Conservation (phyloP, 2,113 vertebrate genomes). For the Semicossyphus pulcher region DNA sequence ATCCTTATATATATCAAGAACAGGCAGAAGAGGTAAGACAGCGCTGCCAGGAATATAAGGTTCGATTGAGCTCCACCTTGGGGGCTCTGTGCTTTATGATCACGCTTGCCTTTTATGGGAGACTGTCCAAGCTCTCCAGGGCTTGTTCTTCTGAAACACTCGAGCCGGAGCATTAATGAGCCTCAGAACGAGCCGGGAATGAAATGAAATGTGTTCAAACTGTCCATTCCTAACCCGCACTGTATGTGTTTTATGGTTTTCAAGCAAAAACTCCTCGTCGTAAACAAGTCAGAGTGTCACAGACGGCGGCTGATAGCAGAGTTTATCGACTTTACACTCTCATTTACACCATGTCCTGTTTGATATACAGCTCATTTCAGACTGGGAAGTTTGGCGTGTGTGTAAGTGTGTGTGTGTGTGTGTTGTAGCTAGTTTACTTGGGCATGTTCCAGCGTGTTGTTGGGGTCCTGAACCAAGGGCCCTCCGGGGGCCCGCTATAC, state of each 20-base stretch:
- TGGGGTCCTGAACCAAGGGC: constrained; percentile 72
- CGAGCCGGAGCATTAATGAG: constrained; percentile 40
- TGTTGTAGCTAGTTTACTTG: constrained; percentile 54
- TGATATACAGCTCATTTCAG: constrained; percentile 42
- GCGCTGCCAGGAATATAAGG: constrained; percentile 8
- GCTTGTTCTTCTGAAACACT: constrained; percentile 46
- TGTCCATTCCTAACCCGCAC: not conserved
- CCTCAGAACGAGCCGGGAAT: not conserved
- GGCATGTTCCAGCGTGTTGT: constrained; percentile 58
- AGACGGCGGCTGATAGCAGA: not conserved
- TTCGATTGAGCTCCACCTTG: constrained; percentile 24
- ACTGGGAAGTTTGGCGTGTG: constrained; percentile 31
- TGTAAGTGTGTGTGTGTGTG: constrained; percentile 22
- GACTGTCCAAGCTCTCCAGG: constrained; percentile 41
- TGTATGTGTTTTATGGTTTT: constrained; percentile 22
- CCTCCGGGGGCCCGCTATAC: constrained; percentile 68
- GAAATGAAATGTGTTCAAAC: constrained; percentile 43
- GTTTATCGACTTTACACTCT: constrained; percentile 31
- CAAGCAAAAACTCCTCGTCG: constrained; percentile 24
- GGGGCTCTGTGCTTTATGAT: constrained; percentile 48
- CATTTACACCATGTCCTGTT: constrained; percentile 31
- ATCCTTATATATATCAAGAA: not conserved
- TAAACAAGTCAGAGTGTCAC: constrained; percentile 49
- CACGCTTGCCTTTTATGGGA: constrained; percentile 42
- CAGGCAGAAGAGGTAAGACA: constrained; percentile 11